Evolutionary conservation across 2,797 vertebrate genomes (phyloP).

Genomic region (Pseudocheirus occidentalis): DNA sequence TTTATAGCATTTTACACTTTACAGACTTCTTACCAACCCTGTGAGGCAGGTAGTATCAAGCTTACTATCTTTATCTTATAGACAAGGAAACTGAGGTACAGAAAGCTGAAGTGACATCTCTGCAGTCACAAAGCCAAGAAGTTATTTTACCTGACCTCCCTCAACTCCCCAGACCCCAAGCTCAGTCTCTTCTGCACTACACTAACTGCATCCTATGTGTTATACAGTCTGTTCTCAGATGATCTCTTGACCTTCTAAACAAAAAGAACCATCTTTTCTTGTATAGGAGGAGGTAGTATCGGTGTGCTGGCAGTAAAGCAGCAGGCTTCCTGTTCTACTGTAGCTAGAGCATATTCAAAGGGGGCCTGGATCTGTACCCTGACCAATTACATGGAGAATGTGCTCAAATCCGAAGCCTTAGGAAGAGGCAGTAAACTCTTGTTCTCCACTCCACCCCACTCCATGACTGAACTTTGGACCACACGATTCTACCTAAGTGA

Average conservation of each 20-base stretch:
- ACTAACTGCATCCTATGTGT: not conserved
- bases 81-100: not conserved
- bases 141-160: not conserved
- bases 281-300: not conserved
- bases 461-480: not conserved
- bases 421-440: not conserved
- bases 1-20: not conserved
- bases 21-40: not conserved
- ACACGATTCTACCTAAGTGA: not conserved
- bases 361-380: not conserved
- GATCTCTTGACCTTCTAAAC: not conserved
- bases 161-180: not conserved
- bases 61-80: not conserved
- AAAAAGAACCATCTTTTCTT: not conserved
- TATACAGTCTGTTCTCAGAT: not conserved
- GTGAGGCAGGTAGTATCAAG: not conserved
- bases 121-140: not conserved
- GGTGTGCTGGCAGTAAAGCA: not conserved
- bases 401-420: not conserved
- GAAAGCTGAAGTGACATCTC: not conserved
- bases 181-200: not conserved
- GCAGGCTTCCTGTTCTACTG: not conserved
- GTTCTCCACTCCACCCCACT: not conserved
- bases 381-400: not conserved
- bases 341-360: not conserved